Base-by-base conservation (phyloP, 1,140 invertebrate species). In the Uloborus diversus region DNA sequence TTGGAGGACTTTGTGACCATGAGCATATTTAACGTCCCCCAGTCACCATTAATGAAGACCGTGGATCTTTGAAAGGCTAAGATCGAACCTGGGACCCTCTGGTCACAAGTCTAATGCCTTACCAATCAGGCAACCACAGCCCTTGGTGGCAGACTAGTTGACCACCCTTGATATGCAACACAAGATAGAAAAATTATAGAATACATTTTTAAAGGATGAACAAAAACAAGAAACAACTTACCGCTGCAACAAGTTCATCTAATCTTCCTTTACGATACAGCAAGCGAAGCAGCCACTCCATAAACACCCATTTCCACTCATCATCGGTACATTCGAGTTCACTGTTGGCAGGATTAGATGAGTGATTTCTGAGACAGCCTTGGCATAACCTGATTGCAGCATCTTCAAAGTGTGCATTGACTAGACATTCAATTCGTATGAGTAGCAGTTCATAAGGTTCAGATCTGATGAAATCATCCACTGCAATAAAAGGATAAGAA, bases 391-490 rank as follows among this genome's bases (percentile, higher is more conserved):
- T 32, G 17, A 81, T 68, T 4, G 79, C 79, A 30, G 61, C 70
- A 20, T 81, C 70, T 61, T 75, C 62, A 49, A 35, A 66, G 20
- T 37, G 28, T 14, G 62, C 62, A 47, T 59, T 51, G 14, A 75
- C 59, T 61, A 81, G 70, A 17, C 62, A 68, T 81, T 81, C 79
- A 3, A 81, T 42, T 59, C 79, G 47, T 32, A 66, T 61, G 9
- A 81, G 51, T 20, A 81, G 33, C n/a, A 81, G n/a, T 61, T 75
- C 79, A 42, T 20, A 57, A 33, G 79, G 79, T 28, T 81, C 79
- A 42, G 68, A 71, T 42, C 23, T 62, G 13, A 80, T 33, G 33
- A 80, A 80, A 42, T 80, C 79, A 20, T 56, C 27, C 32, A 73
- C 79, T 80, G 49, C 20, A 80, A 80, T 14, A 53, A 17, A 59